Percentiles rank a stretch among this genome's conserved stretches.
These are phyloP conservation scores for Apis laboriosa DNA, from an alignment of 1,140 invertebrate species.

Conservation along the genomic window DNA sequence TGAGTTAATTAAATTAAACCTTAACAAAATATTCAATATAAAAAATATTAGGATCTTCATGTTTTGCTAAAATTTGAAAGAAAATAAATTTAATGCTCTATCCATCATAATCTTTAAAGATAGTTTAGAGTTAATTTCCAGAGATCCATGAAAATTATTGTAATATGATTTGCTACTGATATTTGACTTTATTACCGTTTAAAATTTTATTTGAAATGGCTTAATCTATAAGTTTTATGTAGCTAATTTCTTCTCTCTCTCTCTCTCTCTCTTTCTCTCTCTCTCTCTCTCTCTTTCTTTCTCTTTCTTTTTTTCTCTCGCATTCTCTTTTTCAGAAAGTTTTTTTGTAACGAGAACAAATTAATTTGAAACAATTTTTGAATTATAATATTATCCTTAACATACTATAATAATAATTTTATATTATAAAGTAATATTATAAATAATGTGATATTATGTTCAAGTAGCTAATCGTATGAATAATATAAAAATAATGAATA, in stretches of 20 bases:
- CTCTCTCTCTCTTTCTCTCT: too few species aligned
- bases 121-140: conserved; percentile 58
- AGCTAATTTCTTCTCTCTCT: too few species aligned
- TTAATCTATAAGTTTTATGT: conserved; percentile 17
- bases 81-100: conserved; percentile 44
- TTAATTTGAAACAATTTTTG: too few species aligned
- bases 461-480: not conserved
- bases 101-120: conserved; percentile 19
- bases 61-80: not conserved
- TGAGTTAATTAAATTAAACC: not conserved
- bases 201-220: conserved; percentile 31
- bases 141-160: conserved; percentile 72
- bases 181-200: conserved; percentile 56
- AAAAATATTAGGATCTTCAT: conserved; percentile 29
- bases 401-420: not conserved
- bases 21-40: conserved; percentile 17
- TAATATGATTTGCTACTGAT: conserved; percentile 65
- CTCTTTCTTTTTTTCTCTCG: too few species aligned
- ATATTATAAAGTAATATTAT: not conserved
- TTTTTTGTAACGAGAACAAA: too few species aligned
- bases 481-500: conserved; percentile 23
- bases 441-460: too few species aligned
- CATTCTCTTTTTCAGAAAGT: too few species aligned
- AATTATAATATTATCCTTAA: not conserved
- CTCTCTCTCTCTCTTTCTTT: too few species aligned